Evolutionary conservation across 1,140 invertebrate species (phyloP).

Genomic region (Adelges cooleyi): DNA sequence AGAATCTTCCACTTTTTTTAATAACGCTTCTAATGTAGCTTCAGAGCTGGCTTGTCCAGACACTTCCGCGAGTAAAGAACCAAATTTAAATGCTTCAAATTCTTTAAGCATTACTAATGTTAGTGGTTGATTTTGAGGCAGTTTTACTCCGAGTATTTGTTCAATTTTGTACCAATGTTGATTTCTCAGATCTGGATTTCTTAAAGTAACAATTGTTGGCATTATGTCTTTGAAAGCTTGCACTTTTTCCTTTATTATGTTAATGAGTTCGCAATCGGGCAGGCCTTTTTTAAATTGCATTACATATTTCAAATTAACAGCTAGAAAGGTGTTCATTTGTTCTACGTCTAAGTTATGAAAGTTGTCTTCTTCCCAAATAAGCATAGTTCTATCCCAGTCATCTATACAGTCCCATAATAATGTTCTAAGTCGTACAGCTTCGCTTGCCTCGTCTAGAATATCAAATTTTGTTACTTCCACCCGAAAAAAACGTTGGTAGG

Average conservation of each 20-base stretch:
- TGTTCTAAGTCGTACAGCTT: slow-evolving; percentile 10
- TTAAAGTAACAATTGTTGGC: slow-evolving; percentile 58
- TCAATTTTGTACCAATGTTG: slow-evolving; percentile 77
- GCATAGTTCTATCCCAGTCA: slow-evolving; percentile 37
- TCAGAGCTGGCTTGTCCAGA: slow-evolving; percentile 75
- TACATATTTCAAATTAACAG: slow-evolving; percentile 10
- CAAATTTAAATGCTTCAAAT: slow-evolving; percentile 56
- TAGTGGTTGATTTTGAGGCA: slow-evolving; percentile 48
- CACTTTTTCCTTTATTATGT: slow-evolving; percentile 25
- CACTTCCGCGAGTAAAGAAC: slow-evolving; percentile 65
- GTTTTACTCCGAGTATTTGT: slow-evolving; percentile 53
- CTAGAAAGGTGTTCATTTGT: slow-evolving; percentile 1
- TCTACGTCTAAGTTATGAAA: slow-evolving; percentile 12
- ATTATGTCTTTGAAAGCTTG: slow-evolving; percentile 41
- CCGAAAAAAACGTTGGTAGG: slow-evolving; percentile 27
- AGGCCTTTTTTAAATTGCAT: slow-evolving; percentile 16
- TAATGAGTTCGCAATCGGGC: neutral
- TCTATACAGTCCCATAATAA: slow-evolving; percentile 36
- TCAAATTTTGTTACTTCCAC: neutral
- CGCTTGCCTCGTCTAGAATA: neutral
- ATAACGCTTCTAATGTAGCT: slow-evolving; percentile 58
- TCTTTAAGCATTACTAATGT: slow-evolving; percentile 56
- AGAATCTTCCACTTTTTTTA: slow-evolving; percentile 67
- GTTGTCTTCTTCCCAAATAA: neutral
- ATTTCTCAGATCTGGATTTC: slow-evolving; percentile 57